Evolutionary conservation across 1,140 invertebrate genomes (phyloP).

Genomic region (Probaryconus sp.): DNA sequence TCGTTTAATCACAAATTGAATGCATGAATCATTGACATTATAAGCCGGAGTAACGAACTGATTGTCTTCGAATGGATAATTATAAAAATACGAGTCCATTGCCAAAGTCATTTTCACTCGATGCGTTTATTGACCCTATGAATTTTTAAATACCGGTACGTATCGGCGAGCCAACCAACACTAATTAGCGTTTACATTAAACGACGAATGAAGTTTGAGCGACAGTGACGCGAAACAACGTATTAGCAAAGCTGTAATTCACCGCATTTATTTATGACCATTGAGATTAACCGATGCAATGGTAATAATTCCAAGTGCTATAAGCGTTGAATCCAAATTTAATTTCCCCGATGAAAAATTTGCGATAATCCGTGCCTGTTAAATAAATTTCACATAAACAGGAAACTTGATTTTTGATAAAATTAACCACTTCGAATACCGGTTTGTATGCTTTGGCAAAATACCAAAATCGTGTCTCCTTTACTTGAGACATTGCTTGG

Average conservation of each 20-base stretch:
- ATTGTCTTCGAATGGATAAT: slow-evolving; percentile 47
- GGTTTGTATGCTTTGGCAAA: slow-evolving; percentile 32
- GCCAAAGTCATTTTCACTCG: slow-evolving; percentile 50
- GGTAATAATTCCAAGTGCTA: too few species aligned
- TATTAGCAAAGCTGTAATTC: too few species aligned
- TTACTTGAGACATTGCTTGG: too few species aligned
- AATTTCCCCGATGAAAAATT: slow-evolving; percentile 9
- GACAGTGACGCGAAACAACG: too few species aligned
- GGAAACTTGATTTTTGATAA: slow-evolving; percentile 31
- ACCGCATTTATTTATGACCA: too few species aligned
- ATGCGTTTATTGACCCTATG: slow-evolving; percentile 41
- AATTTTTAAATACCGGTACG: slow-evolving; percentile 31
- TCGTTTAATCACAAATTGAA: too few species aligned
- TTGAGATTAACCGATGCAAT: too few species aligned
- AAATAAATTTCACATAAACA: slow-evolving; percentile 10
- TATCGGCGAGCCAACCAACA: too few species aligned
- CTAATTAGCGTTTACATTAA: too few species aligned
- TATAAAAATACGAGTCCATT: slow-evolving; percentile 45
- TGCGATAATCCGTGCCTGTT: slow-evolving; percentile 6
- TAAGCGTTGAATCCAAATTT: too few species aligned
- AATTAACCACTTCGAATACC: slow-evolving; percentile 20
- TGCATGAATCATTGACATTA: slow-evolving; percentile 44
- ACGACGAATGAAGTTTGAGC: too few species aligned
- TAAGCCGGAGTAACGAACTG: slow-evolving; percentile 43
- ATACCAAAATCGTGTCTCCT: slow-evolving; percentile 34